Base-by-base conservation (phyloP, 2,797 vertebrate genomes). In the Thunnus albacares region DNA sequence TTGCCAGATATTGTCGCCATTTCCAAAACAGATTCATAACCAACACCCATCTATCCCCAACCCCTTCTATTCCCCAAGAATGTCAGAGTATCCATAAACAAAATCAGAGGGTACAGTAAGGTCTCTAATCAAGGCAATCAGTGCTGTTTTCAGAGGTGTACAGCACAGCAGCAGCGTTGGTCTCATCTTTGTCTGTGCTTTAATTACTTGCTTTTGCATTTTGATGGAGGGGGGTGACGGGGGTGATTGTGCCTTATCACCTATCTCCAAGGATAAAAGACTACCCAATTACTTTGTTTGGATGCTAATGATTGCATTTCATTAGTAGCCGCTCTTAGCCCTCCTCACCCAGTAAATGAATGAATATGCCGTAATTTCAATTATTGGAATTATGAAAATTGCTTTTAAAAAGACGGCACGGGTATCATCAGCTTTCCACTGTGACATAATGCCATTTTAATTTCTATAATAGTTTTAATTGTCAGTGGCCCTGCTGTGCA, bases 251-350 rank as follows among this genome's bases (percentile, higher is more conserved):
- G 97, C 97, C 97, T 98, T 99, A 97, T 97, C 97, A 98, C 97
- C 97, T 97, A 98, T 98, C 95, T 94, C 87, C 84, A 89, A 94
- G 94, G 93, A 96, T 95, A 98, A 97, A 98, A 97, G 97, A 97
- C 97, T 97, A 97, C 96, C 97, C 98, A 99, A 99, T 99, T 99
- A 99, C 97, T 98, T 98, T 99, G 98, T 98, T 99, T 99, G 97
- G 98, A 98, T 99, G 98, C 97, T 98, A 99, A 99, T 98, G 97
- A 99, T 98, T 98, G 97, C 97, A 97, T 98, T 99, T 99, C 97
- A 99, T 99, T 98, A 98, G 97, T 97, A 95, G 97, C 96, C 97
- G 95, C 97, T 97, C 97, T 98, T 96, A 97, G 97, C 97, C 96
- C 97, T 97, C 97, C 97, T 99, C 98, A 98, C 97, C 97, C 97